These are phyloP conservation scores for Nasonia vitripennis DNA, from an alignment of 1,140 invertebrate species.

Conservation along the genomic window DNA sequence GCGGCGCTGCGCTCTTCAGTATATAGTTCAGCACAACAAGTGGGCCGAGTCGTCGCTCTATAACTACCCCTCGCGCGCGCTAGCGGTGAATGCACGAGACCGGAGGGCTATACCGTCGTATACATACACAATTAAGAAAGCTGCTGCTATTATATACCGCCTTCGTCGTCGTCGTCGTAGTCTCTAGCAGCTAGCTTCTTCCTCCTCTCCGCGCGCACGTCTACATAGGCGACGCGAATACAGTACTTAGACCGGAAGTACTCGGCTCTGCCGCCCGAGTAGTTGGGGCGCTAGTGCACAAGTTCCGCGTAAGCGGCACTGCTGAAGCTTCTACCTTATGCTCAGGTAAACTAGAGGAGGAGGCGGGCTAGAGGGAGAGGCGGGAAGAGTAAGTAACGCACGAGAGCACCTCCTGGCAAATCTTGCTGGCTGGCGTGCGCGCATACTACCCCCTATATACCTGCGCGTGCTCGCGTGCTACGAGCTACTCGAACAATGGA, in stretches of 20 bases:
- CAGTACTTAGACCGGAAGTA: constrained; percentile 34
- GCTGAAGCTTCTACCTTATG: neutral
- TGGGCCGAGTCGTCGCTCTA: neutral
- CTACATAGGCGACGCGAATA: neutral
- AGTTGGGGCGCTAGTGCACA: constrained; percentile 10
- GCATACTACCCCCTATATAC: neutral
- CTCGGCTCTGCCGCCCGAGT: constrained; percentile 12
- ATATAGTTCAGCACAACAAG: constrained; percentile 23
- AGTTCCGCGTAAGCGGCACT: neutral
- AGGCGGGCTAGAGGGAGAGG: neutral
- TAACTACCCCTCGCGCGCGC: neutral
- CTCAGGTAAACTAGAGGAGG: neutral
- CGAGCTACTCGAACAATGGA: constrained; percentile 7
- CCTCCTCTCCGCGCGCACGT: neutral
- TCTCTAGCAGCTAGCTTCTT: neutral
- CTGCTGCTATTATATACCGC: neutral
- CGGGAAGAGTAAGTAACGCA: neutral
- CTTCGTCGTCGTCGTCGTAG: neutral
- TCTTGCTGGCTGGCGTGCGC: neutral
- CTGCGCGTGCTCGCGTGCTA: neutral
- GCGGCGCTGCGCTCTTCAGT: neutral
- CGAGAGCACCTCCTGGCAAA: neutral
- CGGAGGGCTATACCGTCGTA: constrained; percentile 1
- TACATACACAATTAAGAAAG: constrained; percentile 44
- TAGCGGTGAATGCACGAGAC: neutral